phyloP scores from a whole-genome alignment of 2,113 vertebrate genomes.

The Talpa occidentalis region DNA sequence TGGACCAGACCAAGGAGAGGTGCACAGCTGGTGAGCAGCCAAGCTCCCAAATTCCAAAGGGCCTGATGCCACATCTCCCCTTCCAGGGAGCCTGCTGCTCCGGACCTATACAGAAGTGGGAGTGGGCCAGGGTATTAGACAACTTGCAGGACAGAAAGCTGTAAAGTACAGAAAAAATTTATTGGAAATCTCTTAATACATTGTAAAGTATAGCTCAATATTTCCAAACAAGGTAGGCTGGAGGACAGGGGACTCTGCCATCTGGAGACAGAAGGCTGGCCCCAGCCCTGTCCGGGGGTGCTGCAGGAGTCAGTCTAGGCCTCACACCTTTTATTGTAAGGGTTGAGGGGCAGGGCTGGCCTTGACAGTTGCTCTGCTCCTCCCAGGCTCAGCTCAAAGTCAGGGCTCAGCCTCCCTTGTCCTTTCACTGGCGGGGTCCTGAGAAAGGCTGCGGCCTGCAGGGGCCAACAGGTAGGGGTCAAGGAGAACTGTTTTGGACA shows the following conservation, averaged over 20 bases:
- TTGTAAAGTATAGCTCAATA: constrained; percentile 78
- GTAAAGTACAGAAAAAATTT: constrained; percentile 86
- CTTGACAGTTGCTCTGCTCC: background rate
- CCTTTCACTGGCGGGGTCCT: background rate
- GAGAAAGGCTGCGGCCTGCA: constrained; percentile 17
- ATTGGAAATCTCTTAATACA: constrained; percentile 86
- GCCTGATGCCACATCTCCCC: background rate
- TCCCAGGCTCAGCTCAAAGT: background rate
- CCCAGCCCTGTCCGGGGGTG: background rate
- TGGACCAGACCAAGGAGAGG: background rate
- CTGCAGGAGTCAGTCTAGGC: background rate
- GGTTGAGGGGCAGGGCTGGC: constrained; percentile 2
- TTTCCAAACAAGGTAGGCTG: constrained; percentile 77
- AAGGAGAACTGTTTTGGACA: background rate
- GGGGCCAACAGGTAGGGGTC: background rate
- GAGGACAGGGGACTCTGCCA: background rate
- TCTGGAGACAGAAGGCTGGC: background rate
- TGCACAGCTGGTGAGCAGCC: background rate
- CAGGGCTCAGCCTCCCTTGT: background rate
- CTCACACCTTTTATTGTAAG: background rate
- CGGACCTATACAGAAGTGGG: background rate
- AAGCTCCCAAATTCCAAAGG: background rate
- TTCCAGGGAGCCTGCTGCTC: background rate
- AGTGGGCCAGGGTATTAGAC: background rate
- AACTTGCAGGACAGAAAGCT: background rate